Conservation (phyloP, 1,140 invertebrate genomes). For the Andrena cerasifolii region DNA sequence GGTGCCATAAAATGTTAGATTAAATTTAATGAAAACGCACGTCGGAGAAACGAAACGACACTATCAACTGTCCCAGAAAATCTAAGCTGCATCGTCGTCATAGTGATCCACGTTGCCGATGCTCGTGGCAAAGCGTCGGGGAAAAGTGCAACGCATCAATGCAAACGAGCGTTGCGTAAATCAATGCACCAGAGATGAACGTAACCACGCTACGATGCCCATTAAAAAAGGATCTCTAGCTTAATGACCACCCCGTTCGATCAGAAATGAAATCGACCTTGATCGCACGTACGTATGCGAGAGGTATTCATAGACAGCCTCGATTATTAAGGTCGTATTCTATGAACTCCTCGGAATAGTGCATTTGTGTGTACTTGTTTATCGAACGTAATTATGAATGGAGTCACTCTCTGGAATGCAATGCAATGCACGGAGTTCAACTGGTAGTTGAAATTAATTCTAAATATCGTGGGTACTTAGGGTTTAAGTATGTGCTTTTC, state of each 20-base stretch:
- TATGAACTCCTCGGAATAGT: slow-evolving; percentile 43
- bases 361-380: slow-evolving; percentile 12
- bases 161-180: slow-evolving; percentile 40
- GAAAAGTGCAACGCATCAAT: not conserved
- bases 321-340: slow-evolving; percentile 60
- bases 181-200: not conserved
- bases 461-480: too few relatives aligned
- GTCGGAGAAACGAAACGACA: too few relatives aligned
- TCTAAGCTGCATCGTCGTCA: not conserved
- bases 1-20: too few relatives aligned
- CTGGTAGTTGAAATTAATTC: too few relatives aligned
- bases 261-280: slow-evolving; percentile 59
- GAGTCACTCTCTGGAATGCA: not conserved
- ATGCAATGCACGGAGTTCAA: too few relatives aligned
- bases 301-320: slow-evolving; percentile 60
- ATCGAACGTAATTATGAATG: not conserved
- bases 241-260: slow-evolving; percentile 52
- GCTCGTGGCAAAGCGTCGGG: not conserved
- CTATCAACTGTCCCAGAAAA: too few relatives aligned
- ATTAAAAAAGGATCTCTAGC: slow-evolving; percentile 43
- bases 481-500: too few relatives aligned
- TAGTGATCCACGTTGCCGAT: too few relatives aligned
- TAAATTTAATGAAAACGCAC: too few relatives aligned
- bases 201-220: slow-evolving; percentile 24
- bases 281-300: slow-evolving; percentile 39